A percentile compares a stretch with the other conserved stretches of the same genome.
phyloP scores from a whole-genome alignment of 35 echinoderm and acorn worm species.

The Patiria miniata region DNA sequence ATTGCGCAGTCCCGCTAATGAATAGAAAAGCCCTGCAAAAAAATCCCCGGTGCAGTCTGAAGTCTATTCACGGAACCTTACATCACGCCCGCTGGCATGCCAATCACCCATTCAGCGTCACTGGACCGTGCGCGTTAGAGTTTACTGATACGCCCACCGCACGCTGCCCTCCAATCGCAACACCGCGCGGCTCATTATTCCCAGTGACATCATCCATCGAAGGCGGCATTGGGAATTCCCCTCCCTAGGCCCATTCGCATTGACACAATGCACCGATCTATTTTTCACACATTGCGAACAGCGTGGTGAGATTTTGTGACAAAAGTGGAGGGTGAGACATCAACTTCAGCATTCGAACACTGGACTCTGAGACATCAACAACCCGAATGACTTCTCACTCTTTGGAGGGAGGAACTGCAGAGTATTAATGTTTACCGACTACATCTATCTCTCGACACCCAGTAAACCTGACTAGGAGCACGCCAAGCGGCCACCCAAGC shows the following conservation, averaged over 20 bases:
- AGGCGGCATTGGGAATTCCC: background rate
- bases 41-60: background rate
- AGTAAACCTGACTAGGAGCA: conserved; percentile 16
- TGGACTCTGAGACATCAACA: background rate
- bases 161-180: background rate
- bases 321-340: background rate
- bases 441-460: background rate
- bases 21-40: no score
- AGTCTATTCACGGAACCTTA: background rate
- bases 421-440: conserved; percentile 29
- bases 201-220: background rate
- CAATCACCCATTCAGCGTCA: background rate
- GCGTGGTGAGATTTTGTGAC: background rate
- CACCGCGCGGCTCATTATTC: background rate
- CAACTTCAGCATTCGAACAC: background rate
- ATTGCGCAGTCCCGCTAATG: no score
- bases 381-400: background rate
- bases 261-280: no score
- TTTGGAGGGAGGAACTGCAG: background rate
- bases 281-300: background rate
- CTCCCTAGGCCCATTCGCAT: background rate
- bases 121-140: background rate
- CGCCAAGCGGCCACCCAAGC: no score
- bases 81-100: background rate
- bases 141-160: background rate